Evolutionary conservation across 2,113 vertebrate genomes (phyloP), one percentile per base, ranked within the genome.

Genomic region (Centropus unirufus): DNA sequence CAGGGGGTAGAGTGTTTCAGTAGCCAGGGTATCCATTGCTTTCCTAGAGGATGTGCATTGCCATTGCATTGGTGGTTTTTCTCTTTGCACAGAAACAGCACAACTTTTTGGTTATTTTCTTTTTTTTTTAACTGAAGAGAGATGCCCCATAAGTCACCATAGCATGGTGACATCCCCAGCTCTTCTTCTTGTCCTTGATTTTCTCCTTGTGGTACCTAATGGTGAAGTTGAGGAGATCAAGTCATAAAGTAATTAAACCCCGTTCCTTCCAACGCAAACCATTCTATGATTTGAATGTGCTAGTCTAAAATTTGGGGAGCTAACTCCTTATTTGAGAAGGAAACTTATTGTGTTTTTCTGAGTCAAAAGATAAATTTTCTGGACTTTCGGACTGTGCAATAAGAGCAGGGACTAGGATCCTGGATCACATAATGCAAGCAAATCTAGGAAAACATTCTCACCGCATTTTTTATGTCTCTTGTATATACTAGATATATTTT

Each of bases 31-130:
- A 55, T 5, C 11, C 27, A 12, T 32, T 51, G 24, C 23, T 21
- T 69, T 76, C 46, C 46, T 54, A 7, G 8, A 52, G 49, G 6
- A 36, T 0, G 0, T 36, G 14, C 0, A 0, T n/a, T 84, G 14
- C 12, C 47, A n/a, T n/a, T n/a, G n/a, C n/a, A 54, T 1, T 2
- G 21, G 9, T 40, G 11, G 8, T 5, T 64, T 21, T 92, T 2
- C 3, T 68, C 55, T 73, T 86, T 76, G 74, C 18, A n/a, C 20
- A 54, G 47, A 78, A 81, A 5, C 10, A 89, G 34, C 12, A 19
- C 11, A 79, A 12, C 0, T 13, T 63, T 9, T 85, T 46, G 23
- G 32, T 15, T 39, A 3, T 81, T 74, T 68, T 57, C 32, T 61
- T 61, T 55, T 7, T 62, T n/a, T 7, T 62, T 85, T 89, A 30